Evolutionary conservation across 2,113 vertebrate genomes (phyloP).

Genomic region (Fregetta grallaria): DNA sequence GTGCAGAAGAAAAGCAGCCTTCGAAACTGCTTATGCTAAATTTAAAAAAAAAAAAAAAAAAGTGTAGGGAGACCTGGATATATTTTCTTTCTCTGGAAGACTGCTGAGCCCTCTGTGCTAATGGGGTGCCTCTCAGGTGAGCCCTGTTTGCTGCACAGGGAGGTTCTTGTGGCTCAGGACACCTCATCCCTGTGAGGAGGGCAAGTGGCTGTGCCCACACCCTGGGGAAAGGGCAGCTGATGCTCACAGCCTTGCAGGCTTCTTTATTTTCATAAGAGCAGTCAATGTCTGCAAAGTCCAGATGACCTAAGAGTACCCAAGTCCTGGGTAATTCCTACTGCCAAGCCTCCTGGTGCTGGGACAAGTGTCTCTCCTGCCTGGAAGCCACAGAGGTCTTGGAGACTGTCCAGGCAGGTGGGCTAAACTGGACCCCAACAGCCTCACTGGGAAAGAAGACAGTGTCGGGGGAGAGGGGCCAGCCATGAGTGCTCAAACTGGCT

Average conservation of each 20-base stretch:
- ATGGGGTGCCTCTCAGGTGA: background rate
- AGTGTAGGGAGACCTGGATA: background rate
- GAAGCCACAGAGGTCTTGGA: background rate
- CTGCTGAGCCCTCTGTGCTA: background rate
- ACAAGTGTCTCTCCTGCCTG: background rate
- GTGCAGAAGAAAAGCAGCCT: background rate
- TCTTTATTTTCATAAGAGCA: background rate
- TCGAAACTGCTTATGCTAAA: background rate
- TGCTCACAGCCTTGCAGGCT: background rate
- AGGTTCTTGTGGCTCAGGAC: background rate
- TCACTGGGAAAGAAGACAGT: background rate
- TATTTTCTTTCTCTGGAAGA: background rate
- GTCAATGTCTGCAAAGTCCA: background rate
- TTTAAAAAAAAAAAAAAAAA: background rate
- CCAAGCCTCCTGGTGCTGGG: background rate
- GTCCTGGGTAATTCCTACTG: background rate
- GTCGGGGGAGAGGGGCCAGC: accelerated
- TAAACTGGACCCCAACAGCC: background rate
- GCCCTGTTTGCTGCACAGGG: background rate
- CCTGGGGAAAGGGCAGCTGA: background rate
- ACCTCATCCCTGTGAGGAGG: background rate
- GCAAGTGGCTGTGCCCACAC: accelerated
- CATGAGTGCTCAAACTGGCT: background rate
- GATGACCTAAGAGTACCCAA: background rate
- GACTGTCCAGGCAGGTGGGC: background rate